Conservation (phyloP, 2,888 invertebrate genomes). For the Diplazon laetatorius region DNA sequence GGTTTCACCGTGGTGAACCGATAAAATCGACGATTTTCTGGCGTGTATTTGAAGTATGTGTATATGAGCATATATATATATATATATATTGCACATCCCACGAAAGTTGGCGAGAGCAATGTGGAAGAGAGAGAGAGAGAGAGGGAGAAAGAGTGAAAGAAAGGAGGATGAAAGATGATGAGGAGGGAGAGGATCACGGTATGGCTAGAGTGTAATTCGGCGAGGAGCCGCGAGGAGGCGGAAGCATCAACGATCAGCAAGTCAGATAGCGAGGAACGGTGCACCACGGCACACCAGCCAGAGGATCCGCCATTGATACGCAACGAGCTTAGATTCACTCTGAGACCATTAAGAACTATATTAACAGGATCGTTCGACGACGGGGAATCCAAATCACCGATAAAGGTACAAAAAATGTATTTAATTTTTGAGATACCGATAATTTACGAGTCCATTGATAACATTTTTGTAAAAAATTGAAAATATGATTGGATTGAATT, state of each 20-base stretch:
- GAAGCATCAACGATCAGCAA: conserved; percentile 71
- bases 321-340: conserved; percentile 62
- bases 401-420: not conserved
- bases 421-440: not conserved
- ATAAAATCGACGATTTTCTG: conserved; percentile 53
- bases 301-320: conserved; percentile 80
- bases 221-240: conserved; percentile 64
- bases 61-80: conserved; percentile 27
- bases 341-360: conserved; percentile 29
- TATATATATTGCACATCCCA: conserved; percentile 31
- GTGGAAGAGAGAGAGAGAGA: conserved; percentile 51
- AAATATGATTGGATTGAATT: no score
- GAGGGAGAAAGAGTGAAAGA: conserved; percentile 53
- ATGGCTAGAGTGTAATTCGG: conserved; percentile 52
- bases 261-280: conserved; percentile 68
- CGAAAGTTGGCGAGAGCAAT: conserved; percentile 54
- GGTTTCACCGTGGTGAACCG: conserved; percentile 43
- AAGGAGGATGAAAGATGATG: conserved; percentile 50
- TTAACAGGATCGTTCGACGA: conserved; percentile 1
- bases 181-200: conserved; percentile 50
- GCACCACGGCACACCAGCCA: conserved; percentile 58
- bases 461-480: not conserved
- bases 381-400: not conserved
- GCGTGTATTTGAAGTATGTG: not conserved
- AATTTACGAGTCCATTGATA: not conserved